Percentiles rank a stretch among this genome's conserved stretches.
phyloP scores from a whole-genome alignment of 2,113 vertebrate species.

The Octodon degus region DNA sequence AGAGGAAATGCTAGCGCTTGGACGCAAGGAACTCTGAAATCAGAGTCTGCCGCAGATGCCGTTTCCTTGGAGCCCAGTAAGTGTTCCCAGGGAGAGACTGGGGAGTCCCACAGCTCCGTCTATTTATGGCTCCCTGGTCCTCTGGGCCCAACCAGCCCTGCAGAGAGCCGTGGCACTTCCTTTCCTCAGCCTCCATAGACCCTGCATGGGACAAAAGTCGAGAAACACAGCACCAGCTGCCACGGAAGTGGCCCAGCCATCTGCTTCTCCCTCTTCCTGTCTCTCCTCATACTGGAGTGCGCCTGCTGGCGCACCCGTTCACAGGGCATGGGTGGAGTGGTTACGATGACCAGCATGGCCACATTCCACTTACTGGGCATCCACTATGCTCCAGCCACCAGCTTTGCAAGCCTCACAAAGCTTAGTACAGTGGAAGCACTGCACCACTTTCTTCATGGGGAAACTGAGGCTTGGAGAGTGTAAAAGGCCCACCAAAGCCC shows the following conservation, averaged over 20 bases:
- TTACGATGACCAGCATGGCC: not conserved
- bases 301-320: constrained; percentile 18
- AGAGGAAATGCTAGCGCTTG: constrained; percentile 32
- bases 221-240: constrained; percentile 12
- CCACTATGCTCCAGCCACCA: not conserved
- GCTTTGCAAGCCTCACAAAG: not conserved
- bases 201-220: not conserved
- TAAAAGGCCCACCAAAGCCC: not conserved
- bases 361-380: not conserved
- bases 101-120: constrained; percentile 50
- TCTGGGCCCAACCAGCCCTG: not conserved
- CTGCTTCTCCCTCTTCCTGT: constrained; percentile 41
- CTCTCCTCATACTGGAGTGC: not conserved
- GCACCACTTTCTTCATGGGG: not conserved
- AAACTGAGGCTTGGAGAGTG: constrained; percentile 4
- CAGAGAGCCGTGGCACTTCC: not conserved
- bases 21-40: constrained; percentile 42
- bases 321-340: not conserved
- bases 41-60: constrained; percentile 60
- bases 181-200: constrained; percentile 41
- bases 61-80: constrained; percentile 68
- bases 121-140: constrained; percentile 56
- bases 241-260: not conserved
- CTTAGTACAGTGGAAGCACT: not conserved
- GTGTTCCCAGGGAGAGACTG: constrained; percentile 56